Percentiles rank a stretch among this genome's conserved stretches.
These are phyloP conservation scores for Prostheceraeus crozeri DNA, from an alignment of 2,888 invertebrate species.

Conservation along the genomic window DNA sequence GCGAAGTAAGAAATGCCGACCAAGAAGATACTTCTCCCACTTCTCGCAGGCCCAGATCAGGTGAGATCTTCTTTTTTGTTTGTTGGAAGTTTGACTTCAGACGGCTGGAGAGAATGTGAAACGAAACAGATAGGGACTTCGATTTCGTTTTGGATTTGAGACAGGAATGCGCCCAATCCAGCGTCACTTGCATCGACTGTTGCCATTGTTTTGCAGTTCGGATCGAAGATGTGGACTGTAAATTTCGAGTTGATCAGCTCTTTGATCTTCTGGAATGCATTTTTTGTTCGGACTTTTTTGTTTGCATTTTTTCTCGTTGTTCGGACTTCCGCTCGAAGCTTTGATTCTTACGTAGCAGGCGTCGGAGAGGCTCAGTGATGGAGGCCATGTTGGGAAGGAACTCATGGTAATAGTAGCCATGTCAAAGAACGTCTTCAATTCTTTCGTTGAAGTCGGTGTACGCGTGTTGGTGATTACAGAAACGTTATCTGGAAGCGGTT, in stretches of 20 bases:
- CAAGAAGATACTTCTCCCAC: not conserved
- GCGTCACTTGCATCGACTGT: not conserved
- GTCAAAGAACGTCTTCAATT: not conserved
- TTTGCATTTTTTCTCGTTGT: no score
- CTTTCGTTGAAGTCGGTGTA: not conserved
- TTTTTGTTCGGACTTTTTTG: no score
- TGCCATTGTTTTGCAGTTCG: no score
- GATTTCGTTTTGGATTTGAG: not conserved
- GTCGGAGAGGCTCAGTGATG: no score
- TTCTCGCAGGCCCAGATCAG: not conserved
- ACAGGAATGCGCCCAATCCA: conserved; percentile 10
- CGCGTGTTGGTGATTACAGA: not conserved
- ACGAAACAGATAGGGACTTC: conserved; percentile 3
- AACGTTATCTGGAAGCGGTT: no score
- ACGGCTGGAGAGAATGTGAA: conserved; percentile 5
- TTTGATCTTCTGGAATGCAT: no score
- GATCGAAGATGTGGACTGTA: no score
- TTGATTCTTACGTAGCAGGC: no score
- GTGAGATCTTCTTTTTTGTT: conserved; percentile 22
- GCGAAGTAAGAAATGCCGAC: not conserved
- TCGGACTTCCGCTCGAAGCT: not conserved
- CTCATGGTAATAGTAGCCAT: not conserved
- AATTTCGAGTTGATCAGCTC: no score
- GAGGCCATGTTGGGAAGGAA: not conserved
- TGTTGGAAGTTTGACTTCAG: not conserved